phyloP scores from a whole-genome alignment of 2,797 vertebrate species.

The Mastacembelus armatus region DNA sequence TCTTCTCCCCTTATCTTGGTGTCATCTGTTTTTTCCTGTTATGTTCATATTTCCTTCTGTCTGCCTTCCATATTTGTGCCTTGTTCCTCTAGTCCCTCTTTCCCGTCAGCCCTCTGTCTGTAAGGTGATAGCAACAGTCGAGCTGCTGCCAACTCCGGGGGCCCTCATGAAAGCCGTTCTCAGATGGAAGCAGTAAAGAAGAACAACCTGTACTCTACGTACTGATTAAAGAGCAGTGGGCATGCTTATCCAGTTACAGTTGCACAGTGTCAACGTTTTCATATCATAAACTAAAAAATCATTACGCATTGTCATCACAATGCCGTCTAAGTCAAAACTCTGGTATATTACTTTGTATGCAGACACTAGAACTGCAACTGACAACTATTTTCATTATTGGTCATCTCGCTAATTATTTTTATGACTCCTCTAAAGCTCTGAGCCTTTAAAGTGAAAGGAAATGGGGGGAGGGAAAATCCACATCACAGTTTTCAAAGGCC shows the following conservation, averaged over 20 bases:
- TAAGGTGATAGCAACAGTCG: conserved; percentile 74
- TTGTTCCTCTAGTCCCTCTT: conserved; percentile 26
- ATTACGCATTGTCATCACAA: background rate
- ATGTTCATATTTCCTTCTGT: conserved; percentile 1
- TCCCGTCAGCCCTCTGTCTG: conserved; percentile 31
- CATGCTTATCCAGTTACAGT: conserved; percentile 12
- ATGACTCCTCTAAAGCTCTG: too few relatives aligned
- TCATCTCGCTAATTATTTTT: too few relatives aligned
- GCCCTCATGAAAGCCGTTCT: conserved; percentile 68
- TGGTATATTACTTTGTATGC: too few relatives aligned
- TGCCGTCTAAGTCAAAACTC: too few relatives aligned
- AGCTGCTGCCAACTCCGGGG: conserved; percentile 68
- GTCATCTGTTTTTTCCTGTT: background rate
- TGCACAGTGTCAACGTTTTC: background rate
- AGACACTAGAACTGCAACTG: too few relatives aligned
- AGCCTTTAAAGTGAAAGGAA: too few relatives aligned
- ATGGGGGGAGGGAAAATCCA: too few relatives aligned
- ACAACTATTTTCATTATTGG: too few relatives aligned
- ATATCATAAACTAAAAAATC: background rate
- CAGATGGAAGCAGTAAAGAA: conserved; percentile 48
- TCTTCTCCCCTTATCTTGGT: conserved; percentile 1
- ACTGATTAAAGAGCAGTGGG: conserved; percentile 29
- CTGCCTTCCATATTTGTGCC: conserved; percentile 9
- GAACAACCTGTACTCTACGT: conserved; percentile 74
- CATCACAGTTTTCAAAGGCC: too few relatives aligned